Conservation (phyloP, 2,797 vertebrate species). For the Typhlichthys subterraneus region DNA sequence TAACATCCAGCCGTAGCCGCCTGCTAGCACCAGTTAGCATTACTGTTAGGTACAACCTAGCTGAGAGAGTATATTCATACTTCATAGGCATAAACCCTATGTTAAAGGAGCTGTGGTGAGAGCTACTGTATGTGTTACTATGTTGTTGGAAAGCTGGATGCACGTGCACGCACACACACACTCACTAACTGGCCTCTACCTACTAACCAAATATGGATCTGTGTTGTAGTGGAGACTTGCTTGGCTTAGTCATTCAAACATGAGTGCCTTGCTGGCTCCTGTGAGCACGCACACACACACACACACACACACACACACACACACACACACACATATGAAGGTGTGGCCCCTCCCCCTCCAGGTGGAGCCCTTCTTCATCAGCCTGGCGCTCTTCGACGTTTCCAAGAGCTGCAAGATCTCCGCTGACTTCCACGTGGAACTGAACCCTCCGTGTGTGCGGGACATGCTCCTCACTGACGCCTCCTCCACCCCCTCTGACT, state of each 20-base stretch:
- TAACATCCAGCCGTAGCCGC: background rate
- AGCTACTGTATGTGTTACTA: slow-evolving; percentile 51
- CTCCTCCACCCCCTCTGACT: slow-evolving; percentile 46
- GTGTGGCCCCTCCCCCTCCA: slow-evolving; percentile 41
- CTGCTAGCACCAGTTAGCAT: slow-evolving; percentile 30
- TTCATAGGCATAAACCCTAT: slow-evolving; percentile 44
- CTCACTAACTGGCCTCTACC: background rate
- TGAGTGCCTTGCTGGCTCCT: background rate
- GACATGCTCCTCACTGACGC: slow-evolving; percentile 87
- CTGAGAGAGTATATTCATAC: slow-evolving; percentile 8
- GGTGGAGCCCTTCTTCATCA: slow-evolving; percentile 97
- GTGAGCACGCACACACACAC: background rate
- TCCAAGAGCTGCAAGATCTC: slow-evolving; percentile 95
- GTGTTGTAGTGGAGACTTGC: background rate
- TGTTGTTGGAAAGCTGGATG: no score
- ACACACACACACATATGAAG: background rate
- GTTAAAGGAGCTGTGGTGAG: slow-evolving; percentile 33
- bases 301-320: background rate
- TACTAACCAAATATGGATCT: slow-evolving; percentile 19
- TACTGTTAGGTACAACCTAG: background rate
- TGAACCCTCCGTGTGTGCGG: slow-evolving; percentile 86
- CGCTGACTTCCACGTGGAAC: slow-evolving; percentile 92
- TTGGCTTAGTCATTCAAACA: slow-evolving; percentile 14
- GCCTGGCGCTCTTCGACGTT: slow-evolving; percentile 90
- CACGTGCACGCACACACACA: background rate